phyloP scores from a whole-genome alignment of 2,113 vertebrate genomes.

The Cisticola juncidis region DNA sequence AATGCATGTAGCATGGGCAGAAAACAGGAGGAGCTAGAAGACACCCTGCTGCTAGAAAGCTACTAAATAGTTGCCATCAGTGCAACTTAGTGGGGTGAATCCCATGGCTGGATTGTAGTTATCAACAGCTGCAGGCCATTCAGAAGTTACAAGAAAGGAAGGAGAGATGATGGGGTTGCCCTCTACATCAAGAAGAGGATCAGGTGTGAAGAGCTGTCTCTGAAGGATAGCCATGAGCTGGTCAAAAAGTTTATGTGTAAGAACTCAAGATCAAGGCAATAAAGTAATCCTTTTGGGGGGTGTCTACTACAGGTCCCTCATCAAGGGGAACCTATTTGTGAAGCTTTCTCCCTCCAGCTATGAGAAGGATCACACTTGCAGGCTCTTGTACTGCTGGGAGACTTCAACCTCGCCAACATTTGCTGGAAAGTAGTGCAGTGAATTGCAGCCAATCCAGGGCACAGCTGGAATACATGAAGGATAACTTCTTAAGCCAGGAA shows the following conservation, averaged over 20 bases:
- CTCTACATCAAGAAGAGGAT: background rate
- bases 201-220: background rate
- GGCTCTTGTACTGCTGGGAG: background rate
- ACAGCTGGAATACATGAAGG: background rate
- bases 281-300: accelerated
- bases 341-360: background rate
- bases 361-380: accelerated
- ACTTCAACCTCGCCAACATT: background rate
- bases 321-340: background rate
- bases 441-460: background rate
- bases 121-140: background rate
- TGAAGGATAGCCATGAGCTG: background rate
- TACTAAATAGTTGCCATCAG: background rate
- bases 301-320: too few species aligned
- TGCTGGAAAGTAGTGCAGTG: background rate
- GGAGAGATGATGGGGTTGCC: accelerated
- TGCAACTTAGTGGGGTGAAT: background rate
- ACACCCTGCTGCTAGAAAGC: accelerated
- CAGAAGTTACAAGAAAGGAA: background rate
- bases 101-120: background rate
- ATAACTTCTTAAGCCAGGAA: background rate
- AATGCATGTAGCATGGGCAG: background rate
- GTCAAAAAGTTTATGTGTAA: background rate
- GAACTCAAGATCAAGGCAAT: background rate
- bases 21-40: background rate